Evolutionary conservation across 2,888 invertebrate genomes (phyloP).

Genomic region (Cheilosia vulpina): DNA sequence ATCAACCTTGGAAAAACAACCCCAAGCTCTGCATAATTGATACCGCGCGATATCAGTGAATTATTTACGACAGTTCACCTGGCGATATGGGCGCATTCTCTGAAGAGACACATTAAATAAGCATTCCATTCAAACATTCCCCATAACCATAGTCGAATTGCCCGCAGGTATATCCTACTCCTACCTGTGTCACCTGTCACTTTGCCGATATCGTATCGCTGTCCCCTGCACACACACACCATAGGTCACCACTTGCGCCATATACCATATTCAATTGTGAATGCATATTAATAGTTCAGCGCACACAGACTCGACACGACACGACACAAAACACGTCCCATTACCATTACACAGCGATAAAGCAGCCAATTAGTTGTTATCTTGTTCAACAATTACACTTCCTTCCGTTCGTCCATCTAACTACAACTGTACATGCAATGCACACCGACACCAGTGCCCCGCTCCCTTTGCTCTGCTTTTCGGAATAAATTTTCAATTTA

Average conservation of each 20-base stretch:
- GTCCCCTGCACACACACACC: neutral
- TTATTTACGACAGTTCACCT: constrained; percentile 15
- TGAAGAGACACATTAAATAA: constrained; percentile 40
- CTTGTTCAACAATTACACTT: constrained; percentile 63
- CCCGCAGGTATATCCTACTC: neutral
- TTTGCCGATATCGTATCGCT: constrained; percentile 6
- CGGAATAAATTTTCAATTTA: constrained; percentile 55
- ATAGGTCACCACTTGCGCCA: constrained; percentile 10
- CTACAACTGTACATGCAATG: neutral
- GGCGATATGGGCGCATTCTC: constrained; percentile 20
- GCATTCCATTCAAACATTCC: constrained; percentile 11
- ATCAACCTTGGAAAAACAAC: neutral
- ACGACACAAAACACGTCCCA: constrained; percentile 33
- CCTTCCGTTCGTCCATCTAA: constrained; percentile 49
- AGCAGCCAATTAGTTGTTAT: constrained; percentile 65
- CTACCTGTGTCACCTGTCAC: constrained; percentile 44
- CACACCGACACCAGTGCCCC: too few species aligned
- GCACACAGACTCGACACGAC: neutral
- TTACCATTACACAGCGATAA: constrained; percentile 57
- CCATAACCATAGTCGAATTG: constrained; percentile 26
- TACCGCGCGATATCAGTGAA: constrained; percentile 1
- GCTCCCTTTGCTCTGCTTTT: neutral
- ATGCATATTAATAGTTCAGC: constrained; percentile 20
- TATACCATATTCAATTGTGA: constrained; percentile 31
- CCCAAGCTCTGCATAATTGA: neutral